Evolutionary conservation across 2,113 vertebrate genomes (phyloP), one percentile per base, ranked within the genome.

Genomic region (Ictidomys tridecemlineatus): DNA sequence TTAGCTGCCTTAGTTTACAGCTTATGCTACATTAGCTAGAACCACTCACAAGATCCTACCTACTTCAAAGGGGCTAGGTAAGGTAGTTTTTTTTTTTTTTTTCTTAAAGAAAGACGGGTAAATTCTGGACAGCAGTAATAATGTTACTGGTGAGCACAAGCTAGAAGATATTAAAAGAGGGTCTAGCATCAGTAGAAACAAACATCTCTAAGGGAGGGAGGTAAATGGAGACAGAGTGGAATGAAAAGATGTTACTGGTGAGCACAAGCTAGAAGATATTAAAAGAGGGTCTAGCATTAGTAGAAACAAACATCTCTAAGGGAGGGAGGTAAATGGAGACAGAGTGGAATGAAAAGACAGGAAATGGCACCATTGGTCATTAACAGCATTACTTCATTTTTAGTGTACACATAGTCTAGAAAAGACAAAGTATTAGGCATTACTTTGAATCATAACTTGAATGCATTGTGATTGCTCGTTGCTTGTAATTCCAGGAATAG

Each of bases 291-390:
- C 39, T 11, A 12, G 1, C 1, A 83, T 53, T 18, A 37, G 24
- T 56, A 82, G 93, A 86, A 74, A 78, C 9, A 93, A 95, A 67
- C 12, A n/a, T 89, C 42, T 94, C 42, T 70, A 56, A 89, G 2
- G 24, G 76, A 87, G 17, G 2, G 4, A 70, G 12, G 8, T n/a
- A 70, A 42, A 6, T 1, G 69, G 2, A 90, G 28, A 13, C 10
- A 77, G 6, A 76, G 32, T 16, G 8, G 67, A 30, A 80, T 65
- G 37, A 70, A 92, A 87, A 85, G 4, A 73, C 17, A 63, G 3
- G 28, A 90, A 34, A 48, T 18, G 58, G 4, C 2, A 32, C 91
- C 10, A 85, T 10, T 84, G 34, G 20, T 92, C 51, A 80, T 30
- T 4, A 74, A 70, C 1, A 89, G 12, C 3, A 67, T 42, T 51